These are phyloP conservation scores for Borostomias antarcticus DNA, from an alignment of 2,797 vertebrate species.

Conservation along the genomic window DNA sequence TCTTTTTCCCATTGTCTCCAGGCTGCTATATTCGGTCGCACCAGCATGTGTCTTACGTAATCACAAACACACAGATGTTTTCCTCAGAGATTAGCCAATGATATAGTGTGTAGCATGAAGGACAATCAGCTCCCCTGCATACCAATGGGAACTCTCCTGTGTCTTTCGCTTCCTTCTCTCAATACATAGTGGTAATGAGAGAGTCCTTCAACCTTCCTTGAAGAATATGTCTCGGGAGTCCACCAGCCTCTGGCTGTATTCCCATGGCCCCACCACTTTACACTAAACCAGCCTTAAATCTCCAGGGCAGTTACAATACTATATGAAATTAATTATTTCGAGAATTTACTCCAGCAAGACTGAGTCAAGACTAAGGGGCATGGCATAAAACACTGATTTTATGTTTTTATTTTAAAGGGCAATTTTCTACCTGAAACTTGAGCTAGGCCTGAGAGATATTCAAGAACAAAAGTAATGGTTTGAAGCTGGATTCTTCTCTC, in stretches of 20 bases:
- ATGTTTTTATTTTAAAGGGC: neutral
- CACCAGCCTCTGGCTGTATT: slow-evolving; percentile 33
- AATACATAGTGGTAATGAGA: slow-evolving; percentile 58
- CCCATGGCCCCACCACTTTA: slow-evolving; percentile 13
- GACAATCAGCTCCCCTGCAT: slow-evolving; percentile 55
- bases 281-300: slow-evolving; percentile 18
- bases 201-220: slow-evolving; percentile 48
- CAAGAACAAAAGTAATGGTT: slow-evolving; percentile 15
- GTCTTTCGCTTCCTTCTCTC: slow-evolving; percentile 57
- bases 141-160: slow-evolving; percentile 51
- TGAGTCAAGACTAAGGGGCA: neutral
- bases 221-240: slow-evolving; percentile 37
- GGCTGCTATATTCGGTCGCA: slow-evolving; percentile 45
- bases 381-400: slow-evolving; percentile 11
- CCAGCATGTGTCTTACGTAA: slow-evolving; percentile 57
- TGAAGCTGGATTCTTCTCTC: slow-evolving; percentile 32
- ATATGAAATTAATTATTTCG: slow-evolving; percentile 1
- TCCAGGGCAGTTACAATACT: slow-evolving; percentile 24
- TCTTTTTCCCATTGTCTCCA: slow-evolving; percentile 48
- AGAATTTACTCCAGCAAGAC: neutral
- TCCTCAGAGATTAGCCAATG: slow-evolving; percentile 62
- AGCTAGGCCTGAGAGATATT: slow-evolving; percentile 20
- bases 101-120: slow-evolving; percentile 61
- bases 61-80: slow-evolving; percentile 69
- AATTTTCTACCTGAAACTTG: slow-evolving; percentile 5